Conservation (phyloP, 2,888 invertebrate species). For the Athalia rosae region DNA sequence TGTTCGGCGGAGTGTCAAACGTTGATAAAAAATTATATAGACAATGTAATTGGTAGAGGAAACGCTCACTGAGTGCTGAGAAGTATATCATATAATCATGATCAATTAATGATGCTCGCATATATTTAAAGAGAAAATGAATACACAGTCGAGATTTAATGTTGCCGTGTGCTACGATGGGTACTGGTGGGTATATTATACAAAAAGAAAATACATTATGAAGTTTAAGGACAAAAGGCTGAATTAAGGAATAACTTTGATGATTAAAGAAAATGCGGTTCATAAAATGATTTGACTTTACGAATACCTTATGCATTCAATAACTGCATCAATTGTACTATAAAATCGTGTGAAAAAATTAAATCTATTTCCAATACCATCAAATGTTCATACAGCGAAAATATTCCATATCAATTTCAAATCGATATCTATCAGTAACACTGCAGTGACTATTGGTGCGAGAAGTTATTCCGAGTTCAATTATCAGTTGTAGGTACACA, state of each 20-base stretch:
- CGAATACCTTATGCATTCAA: not conserved
- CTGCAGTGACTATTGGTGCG: not conserved
- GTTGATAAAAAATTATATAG: constrained; percentile 68
- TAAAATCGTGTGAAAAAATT: constrained; percentile 1
- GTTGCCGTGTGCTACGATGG: constrained; percentile 1
- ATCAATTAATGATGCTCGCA: constrained; percentile 17
- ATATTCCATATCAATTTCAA: not conserved
- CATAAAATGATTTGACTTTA: constrained; percentile 12
- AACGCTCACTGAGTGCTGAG: constrained; percentile 37
- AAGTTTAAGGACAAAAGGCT: not conserved
- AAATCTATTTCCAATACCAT: constrained; percentile 2
- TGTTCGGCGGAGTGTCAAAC: constrained; percentile 82
- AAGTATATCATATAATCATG: constrained; percentile 8
- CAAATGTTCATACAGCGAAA: not conserved
- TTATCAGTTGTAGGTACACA: no score
- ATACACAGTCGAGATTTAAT: constrained; percentile 27
- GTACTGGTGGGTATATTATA: constrained; percentile 18
- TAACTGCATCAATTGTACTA: constrained; percentile 1
- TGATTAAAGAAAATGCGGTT: not conserved
- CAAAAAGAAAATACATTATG: not conserved
- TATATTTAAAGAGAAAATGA: constrained; percentile 32
- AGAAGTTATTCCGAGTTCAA: not conserved
- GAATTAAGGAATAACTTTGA: not conserved
- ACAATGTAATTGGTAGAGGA: constrained; percentile 50
- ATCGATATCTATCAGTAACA: not conserved